Evolutionary conservation across 2,888 invertebrate genomes (phyloP).

Genomic region (Cryptus viduatorius): DNA sequence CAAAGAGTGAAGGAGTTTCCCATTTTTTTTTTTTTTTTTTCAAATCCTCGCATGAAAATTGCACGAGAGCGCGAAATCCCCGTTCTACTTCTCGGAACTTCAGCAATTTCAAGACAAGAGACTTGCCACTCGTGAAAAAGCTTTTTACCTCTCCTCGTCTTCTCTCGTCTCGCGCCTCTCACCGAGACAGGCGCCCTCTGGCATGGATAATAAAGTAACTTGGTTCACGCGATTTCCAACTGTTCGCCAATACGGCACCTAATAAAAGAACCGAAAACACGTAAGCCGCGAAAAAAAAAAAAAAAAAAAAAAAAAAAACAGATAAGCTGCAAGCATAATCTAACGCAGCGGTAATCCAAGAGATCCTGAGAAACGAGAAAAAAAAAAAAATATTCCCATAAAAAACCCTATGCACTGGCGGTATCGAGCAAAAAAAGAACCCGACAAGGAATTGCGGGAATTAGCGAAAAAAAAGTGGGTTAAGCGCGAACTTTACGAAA

Average conservation of each 20-base stretch:
- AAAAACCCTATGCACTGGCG: background rate
- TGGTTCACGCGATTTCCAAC: background rate
- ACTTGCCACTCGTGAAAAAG: background rate
- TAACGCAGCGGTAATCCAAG: too few relatives aligned
- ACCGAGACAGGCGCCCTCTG: background rate
- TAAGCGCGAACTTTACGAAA: slow-evolving; percentile 32
- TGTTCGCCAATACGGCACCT: background rate
- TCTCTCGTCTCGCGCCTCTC: background rate
- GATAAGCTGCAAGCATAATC: too few relatives aligned
- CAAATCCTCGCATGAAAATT: background rate
- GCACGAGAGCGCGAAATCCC: background rate
- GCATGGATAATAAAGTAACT: slow-evolving; percentile 9
- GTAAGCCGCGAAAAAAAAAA: too few relatives aligned
- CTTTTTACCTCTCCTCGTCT: background rate
- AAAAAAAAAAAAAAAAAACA: too few relatives aligned
- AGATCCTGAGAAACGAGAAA: too few relatives aligned
- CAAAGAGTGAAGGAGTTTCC: background rate
- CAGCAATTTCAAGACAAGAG: background rate
- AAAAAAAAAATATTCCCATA: too few relatives aligned
- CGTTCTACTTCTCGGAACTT: slow-evolving; percentile 2
- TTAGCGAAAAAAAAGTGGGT: slow-evolving; percentile 14
- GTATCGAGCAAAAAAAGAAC: slow-evolving; percentile 6
- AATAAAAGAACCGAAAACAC: too few relatives aligned
- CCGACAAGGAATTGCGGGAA: slow-evolving; percentile 34
- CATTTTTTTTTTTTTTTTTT: background rate